Base-by-base conservation (phyloP, 2,797 vertebrate genomes). In the Schizopygopsis pylzovi region DNA sequence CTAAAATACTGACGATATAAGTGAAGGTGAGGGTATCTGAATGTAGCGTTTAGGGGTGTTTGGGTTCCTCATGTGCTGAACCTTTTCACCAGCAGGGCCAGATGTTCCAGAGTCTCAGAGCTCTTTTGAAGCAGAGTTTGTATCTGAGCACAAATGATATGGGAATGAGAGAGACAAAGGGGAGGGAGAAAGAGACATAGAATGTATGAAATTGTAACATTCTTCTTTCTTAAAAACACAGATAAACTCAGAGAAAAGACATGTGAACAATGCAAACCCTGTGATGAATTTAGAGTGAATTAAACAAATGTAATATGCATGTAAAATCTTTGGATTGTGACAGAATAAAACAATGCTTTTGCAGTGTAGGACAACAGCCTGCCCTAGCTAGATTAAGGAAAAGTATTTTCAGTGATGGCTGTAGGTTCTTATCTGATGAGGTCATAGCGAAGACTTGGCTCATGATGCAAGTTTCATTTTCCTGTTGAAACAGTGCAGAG, bases 51-150 rank as follows among this genome's bases (percentile, higher is more conserved):
- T 25, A 39, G 12, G 10, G 41, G 85, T 85, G 72, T 87, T 83
- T 83, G 22, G 73, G 80, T 82, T 81, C 88, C 85, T 89, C 78
- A 4, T 67, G 22, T 41, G 63, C 16, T 87, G 88, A 90, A 90
- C 85, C 88, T 88, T 94, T 92, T 92, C 92, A 93, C 93, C 93
- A 90, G 92, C 86, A 82, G 92, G 90, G 91, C 94, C 92, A 94
- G 92, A 91, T 88, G 84, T 92, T 91, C 94, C 93, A 93, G 87
- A 92, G 88, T 90, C 91, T 89, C 87, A 43, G 28, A 84, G 83
- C 87, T 85, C 85, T 90, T 91, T 91, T 89, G 91, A 41, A 81
- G 86, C 88, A 81, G 88, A 83, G 88, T 89, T 92, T 89, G 82
- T 85, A 92, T 92, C 90, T 89, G 89, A 80, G 71, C 41, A 67